These are phyloP conservation scores for Halcyon senegalensis DNA, from an alignment of 2,113 vertebrate species.

Conservation along the genomic window DNA sequence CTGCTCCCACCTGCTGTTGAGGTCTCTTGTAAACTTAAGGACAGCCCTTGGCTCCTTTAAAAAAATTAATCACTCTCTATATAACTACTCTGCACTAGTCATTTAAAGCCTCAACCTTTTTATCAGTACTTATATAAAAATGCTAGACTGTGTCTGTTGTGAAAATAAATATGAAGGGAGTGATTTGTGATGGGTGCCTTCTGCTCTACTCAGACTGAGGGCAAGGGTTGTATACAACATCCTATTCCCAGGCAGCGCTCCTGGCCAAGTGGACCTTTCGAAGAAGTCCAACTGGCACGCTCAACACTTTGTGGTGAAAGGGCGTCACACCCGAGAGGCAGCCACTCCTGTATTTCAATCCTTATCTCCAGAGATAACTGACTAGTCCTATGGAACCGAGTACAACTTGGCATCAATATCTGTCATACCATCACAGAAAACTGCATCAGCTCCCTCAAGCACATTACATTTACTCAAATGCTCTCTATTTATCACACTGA, in stretches of 20 bases:
- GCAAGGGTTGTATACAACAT: not conserved
- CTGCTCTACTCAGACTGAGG: not conserved
- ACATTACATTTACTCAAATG: not conserved
- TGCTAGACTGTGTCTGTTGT: not conserved
- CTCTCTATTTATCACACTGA: not conserved
- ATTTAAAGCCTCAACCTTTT: not conserved
- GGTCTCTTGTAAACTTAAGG: not conserved
- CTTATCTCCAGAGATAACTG: not conserved
- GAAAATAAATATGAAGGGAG: slow-evolving; percentile 45
- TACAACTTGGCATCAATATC: not conserved
- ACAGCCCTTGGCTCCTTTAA: not conserved
- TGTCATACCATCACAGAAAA: not conserved
- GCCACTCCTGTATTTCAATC: not conserved
- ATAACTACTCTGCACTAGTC: not conserved
- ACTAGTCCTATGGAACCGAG: not conserved
- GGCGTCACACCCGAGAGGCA: not conserved
- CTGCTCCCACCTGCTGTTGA: slow-evolving; percentile 50
- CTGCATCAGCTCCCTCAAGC: slow-evolving; percentile 17
- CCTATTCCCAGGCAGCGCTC: not conserved
- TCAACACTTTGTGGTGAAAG: rapidly evolving
- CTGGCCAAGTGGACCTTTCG: rapidly evolving
- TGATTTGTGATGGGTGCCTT: slow-evolving; percentile 34
- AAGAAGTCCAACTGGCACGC: not conserved
- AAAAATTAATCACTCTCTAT: not conserved
- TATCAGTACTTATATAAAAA: not conserved